Evolutionary conservation across 2,888 invertebrate genomes (phyloP).

Genomic region (Trachelus stipa): DNA sequence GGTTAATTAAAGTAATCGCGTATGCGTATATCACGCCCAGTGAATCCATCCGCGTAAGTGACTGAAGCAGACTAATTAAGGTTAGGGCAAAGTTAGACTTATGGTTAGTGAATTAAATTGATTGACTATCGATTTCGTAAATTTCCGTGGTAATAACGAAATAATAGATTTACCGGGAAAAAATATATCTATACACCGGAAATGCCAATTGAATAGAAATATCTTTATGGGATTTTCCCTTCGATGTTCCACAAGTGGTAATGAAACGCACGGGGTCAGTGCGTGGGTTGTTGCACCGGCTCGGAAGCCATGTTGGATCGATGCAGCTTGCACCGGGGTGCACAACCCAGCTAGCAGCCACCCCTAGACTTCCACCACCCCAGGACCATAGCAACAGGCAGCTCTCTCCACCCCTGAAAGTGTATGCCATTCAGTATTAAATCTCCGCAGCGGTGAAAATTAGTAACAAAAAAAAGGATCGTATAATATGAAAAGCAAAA

Average conservation of each 20-base stretch:
- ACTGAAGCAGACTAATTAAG: background rate
- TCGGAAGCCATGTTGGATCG: slow-evolving; percentile 50
- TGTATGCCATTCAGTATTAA: background rate
- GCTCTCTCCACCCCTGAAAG: slow-evolving; percentile 19
- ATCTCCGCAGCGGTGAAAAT: background rate
- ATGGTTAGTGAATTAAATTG: background rate
- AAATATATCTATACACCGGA: background rate
- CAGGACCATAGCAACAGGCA: slow-evolving; percentile 52
- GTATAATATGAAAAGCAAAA: background rate
- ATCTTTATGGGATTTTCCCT: background rate
- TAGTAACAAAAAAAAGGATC: background rate
- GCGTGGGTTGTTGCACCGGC: slow-evolving; percentile 64
- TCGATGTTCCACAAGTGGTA: slow-evolving; percentile 24
- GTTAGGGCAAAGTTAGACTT: background rate
- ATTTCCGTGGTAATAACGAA: background rate
- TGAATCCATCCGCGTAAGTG: background rate
- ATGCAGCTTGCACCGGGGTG: slow-evolving; percentile 58
- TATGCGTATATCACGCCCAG: background rate
- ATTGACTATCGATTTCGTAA: background rate
- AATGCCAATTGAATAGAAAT: background rate
- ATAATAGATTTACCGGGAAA: background rate
- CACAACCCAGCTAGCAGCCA: slow-evolving; percentile 53
- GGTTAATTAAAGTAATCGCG: background rate
- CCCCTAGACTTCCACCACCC: slow-evolving; percentile 22
- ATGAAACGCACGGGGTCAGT: slow-evolving; percentile 54